A percentile compares a stretch with the other conserved stretches of the same genome.
phyloP scores from a whole-genome alignment of 1,140 invertebrate species.

The Brachionus asplanchnoidis region DNA sequence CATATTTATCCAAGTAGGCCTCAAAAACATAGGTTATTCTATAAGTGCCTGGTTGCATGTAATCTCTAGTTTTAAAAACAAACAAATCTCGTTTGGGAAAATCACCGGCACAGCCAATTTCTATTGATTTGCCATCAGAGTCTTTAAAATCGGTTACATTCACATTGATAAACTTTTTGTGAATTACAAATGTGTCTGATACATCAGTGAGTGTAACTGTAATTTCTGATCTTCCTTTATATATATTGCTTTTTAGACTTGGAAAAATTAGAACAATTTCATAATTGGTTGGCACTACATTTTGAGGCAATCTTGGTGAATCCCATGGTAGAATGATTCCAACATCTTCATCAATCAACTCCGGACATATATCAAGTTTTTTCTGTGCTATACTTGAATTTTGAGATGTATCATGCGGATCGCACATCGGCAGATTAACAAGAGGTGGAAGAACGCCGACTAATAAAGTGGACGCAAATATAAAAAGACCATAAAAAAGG shows the following conservation, averaged over 20 bases:
- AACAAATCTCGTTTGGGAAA: slow-evolving; percentile 2
- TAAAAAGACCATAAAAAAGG: background rate
- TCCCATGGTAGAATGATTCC: background rate
- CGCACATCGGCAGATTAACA: background rate
- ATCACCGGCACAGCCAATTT: slow-evolving; percentile 23
- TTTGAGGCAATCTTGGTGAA: background rate
- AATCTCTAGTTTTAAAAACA: slow-evolving; percentile 24
- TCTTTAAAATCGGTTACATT: background rate
- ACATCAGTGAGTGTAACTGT: background rate
- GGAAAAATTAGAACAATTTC: background rate
- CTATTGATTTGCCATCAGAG: background rate
- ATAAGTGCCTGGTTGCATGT: background rate
- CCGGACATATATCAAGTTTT: slow-evolving; percentile 18
- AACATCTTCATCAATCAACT: background rate
- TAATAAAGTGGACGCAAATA: background rate
- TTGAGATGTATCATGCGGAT: background rate
- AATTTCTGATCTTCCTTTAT: background rate
- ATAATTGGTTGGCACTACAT: background rate
- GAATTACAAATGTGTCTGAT: background rate
- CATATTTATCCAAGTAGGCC: background rate
- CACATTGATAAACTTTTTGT: background rate
- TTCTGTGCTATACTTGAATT: background rate
- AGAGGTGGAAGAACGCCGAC: slow-evolving; percentile 11
- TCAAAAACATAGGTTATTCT: background rate
- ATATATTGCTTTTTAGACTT: background rate